These are phyloP conservation scores for Scaptomyza montana DNA, from an alignment of 1,140 invertebrate species.

Conservation along the genomic window DNA sequence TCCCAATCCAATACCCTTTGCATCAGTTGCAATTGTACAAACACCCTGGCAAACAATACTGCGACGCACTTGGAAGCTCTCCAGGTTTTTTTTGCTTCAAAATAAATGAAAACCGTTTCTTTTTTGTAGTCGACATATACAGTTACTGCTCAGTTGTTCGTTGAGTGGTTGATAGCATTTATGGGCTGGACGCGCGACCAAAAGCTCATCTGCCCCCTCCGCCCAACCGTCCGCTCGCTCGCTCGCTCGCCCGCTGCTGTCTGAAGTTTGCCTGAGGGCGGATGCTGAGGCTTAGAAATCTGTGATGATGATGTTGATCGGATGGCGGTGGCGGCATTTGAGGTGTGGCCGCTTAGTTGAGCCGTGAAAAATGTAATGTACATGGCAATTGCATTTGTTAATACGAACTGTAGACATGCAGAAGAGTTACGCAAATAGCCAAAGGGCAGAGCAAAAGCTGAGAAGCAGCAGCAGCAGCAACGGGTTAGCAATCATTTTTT, in stretches of 20 bases:
- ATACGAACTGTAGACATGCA: conserved; percentile 38
- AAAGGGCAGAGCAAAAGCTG: conserved; percentile 52
- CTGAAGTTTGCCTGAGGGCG: conserved; percentile 48
- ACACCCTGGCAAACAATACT: conserved; percentile 45
- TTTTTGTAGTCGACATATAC: conserved; percentile 34
- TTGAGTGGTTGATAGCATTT: conserved; percentile 78
- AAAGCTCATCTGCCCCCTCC: not conserved
- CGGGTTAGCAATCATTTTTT: conserved; percentile 62
- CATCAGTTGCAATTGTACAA: conserved; percentile 72
- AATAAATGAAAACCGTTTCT: conserved; percentile 18
- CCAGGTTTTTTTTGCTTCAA: conserved; percentile 45
- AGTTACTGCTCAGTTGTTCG: conserved; percentile 22
- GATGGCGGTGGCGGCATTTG: conserved; percentile 23
- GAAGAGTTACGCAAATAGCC: conserved; percentile 76
- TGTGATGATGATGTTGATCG: conserved; percentile 14
- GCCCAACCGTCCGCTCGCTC: not conserved
- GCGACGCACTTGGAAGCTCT: conserved; percentile 35
- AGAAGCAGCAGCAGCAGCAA: not conserved
- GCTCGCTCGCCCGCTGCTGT: not conserved
- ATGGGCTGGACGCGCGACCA: conserved; percentile 47
- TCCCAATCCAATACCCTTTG: not conserved
- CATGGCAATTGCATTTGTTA: conserved; percentile 69
- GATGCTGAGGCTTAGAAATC: conserved; percentile 28
- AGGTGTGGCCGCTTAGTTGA: conserved; percentile 77
- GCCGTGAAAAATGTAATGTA: conserved; percentile 75